Evolutionary conservation across 2,113 vertebrate species (phyloP).

Genomic region (Rhodinocichla rosea): DNA sequence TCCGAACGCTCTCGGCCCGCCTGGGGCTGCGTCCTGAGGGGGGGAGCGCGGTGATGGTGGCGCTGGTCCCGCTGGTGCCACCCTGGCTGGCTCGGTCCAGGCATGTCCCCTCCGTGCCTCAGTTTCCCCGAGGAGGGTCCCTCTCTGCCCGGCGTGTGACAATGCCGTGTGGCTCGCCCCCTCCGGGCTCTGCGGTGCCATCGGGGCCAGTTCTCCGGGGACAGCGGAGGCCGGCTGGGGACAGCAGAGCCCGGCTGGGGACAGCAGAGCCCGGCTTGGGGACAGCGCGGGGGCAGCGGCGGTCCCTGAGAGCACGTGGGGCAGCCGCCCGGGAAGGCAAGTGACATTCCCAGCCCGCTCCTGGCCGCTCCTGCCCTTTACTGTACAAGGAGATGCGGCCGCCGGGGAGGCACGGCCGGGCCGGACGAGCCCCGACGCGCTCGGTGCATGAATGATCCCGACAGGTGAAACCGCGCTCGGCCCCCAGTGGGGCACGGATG

Average conservation of each 20-base stretch:
- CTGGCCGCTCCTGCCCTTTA: conserved; percentile 47
- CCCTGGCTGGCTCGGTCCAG: rapidly evolving
- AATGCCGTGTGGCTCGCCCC: rapidly evolving
- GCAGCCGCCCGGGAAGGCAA: neutral
- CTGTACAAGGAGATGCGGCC: conserved; percentile 47
- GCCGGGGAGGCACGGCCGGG: neutral
- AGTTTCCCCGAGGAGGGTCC: neutral
- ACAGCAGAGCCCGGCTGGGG: neutral
- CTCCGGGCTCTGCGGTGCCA: rapidly evolving
- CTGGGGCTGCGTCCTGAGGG: rapidly evolving
- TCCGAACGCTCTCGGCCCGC: rapidly evolving
- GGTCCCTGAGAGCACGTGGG: neutral
- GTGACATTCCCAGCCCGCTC: neutral
- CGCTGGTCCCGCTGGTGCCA: rapidly evolving
- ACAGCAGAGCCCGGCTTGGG: neutral
- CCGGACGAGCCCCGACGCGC: neutral
- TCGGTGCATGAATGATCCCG: conserved; percentile 23
- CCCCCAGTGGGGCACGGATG: neutral
- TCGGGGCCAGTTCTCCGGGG: rapidly evolving
- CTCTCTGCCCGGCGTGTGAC: neutral
- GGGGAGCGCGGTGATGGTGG: rapidly evolving
- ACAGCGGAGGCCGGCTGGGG: too few species aligned
- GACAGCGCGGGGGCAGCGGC: neutral
- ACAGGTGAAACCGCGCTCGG: conserved; percentile 32
- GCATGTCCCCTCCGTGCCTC: neutral